These are phyloP conservation scores for Orussus abietinus DNA, from an alignment of 1,140 invertebrate genomes.

Conservation along the genomic window DNA sequence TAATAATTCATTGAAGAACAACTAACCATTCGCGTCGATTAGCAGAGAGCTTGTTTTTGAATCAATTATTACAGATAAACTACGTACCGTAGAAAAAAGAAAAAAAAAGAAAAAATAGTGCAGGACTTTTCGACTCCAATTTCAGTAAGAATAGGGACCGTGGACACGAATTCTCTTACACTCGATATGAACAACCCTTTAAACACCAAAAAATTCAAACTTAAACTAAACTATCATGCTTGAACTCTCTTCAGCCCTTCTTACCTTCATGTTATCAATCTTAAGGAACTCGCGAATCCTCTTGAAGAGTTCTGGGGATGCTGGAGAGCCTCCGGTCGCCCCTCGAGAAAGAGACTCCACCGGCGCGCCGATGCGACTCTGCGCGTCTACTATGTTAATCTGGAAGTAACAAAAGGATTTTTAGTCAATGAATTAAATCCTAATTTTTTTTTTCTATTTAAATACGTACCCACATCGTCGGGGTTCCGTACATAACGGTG, in stretches of 20 bases:
- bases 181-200: too few species aligned
- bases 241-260: too few species aligned
- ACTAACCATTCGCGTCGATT: too few species aligned
- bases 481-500: constrained; percentile 81
- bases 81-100: constrained; percentile 1
- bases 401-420: constrained; percentile 14
- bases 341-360: constrained; percentile 57
- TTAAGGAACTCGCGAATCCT: constrained; percentile 57
- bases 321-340: constrained; percentile 72
- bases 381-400: constrained; percentile 42
- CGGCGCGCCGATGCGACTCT: constrained; percentile 50
- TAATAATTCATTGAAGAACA: too few species aligned
- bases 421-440: background rate
- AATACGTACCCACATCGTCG: constrained; percentile 91
- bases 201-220: too few species aligned
- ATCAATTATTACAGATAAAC: too few species aligned
- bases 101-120: constrained; percentile 1
- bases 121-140: too few species aligned
- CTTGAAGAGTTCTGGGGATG: constrained; percentile 67
- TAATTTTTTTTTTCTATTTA: constrained; percentile 2
- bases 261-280: constrained; percentile 54
- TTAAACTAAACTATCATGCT: too few species aligned
- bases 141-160: too few species aligned
- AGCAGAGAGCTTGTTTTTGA: too few species aligned
- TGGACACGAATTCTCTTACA: too few species aligned